Evolutionary conservation across 1,140 invertebrate genomes (phyloP), one percentile per base, ranked within the genome.

Genomic region (Drosophila orena): DNA sequence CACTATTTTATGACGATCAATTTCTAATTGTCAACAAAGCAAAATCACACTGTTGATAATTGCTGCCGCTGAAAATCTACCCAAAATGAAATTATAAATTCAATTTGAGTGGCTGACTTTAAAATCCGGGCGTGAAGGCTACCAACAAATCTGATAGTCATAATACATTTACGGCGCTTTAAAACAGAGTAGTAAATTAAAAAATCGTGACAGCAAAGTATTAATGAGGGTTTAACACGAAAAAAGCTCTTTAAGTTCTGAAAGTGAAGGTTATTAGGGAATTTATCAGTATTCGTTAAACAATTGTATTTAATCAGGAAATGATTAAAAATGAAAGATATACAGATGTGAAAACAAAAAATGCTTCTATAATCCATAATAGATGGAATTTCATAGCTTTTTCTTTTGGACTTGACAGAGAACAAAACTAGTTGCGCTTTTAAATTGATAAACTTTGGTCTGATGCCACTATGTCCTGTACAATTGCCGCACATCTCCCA

Each of bases 11-110:
- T 74, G 59, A 44, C 46, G 30, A 52, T 74, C 3, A 30, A 74
- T 62, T 72, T 74, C 43, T 49, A 55, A 64, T 64, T 74, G 52
- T 49, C 14, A 17, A 61, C 59, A 52, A 64, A 64, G 64, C 20
- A 24, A 38, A 43, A 27, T 7, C 46, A 38, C n/a, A 42, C 17
- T 4, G 20, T 20, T 44, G 37, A 47, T 56, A 62, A 64, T 62
- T 74, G 38, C 43, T 40, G 37, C 8, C 40, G 49, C 56, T 56
- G 35, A 69, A 47, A 47, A 34, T 35, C 22, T 17, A 5, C 5
- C 15, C 35, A 27, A 74, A 40, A 55, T 30, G 47, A 46, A 74
- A 44, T 52, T 57, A 15, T 37, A 44, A 56, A 64, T 44, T 24
- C 40, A 66, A 66, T 75, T 75, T 66, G 27, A 53, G 46, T 44